Evolutionary conservation across 2,113 vertebrate genomes (phyloP).

Genomic region (Serilophus lunatus): DNA sequence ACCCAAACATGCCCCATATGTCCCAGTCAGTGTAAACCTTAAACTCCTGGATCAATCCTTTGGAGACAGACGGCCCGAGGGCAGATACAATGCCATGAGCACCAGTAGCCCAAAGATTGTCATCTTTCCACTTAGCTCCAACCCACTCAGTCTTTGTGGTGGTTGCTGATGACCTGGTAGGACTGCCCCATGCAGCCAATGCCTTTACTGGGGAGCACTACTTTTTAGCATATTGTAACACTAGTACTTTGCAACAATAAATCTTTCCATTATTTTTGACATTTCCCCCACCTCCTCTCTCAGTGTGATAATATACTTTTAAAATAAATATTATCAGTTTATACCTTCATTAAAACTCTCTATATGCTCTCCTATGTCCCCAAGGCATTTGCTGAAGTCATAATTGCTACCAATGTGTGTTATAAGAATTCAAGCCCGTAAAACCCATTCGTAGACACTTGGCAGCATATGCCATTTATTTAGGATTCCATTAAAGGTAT

Average conservation of each 20-base stretch:
- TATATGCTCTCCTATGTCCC: neutral
- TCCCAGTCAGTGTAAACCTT: neutral
- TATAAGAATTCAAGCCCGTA: conserved; percentile 58
- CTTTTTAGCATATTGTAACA: neutral
- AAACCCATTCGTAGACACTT: conserved; percentile 65
- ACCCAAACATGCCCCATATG: fast-evolving
- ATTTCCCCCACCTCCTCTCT: neutral
- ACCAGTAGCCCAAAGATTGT: neutral
- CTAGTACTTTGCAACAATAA: conserved; percentile 27
- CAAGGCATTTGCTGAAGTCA: conserved; percentile 49
- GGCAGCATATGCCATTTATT: conserved; percentile 60
- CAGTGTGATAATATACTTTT: conserved; percentile 1
- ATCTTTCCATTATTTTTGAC: neutral
- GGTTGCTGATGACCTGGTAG: neutral
- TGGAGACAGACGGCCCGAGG: neutral
- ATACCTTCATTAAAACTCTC: neutral
- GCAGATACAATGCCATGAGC: too few relatives aligned
- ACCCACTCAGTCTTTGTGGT: neutral
- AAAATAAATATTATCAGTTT: conserved; percentile 8
- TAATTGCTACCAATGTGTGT: conserved; percentile 46
- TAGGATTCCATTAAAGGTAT: conserved; percentile 68
- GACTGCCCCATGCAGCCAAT: fast-evolving
- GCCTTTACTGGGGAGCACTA: neutral
- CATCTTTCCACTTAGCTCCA: neutral
- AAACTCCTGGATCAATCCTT: neutral